Evolutionary conservation across 2,888 invertebrate genomes (phyloP), one percentile per base, ranked within the genome.

Genomic region (Asteroscopus sphinx): DNA sequence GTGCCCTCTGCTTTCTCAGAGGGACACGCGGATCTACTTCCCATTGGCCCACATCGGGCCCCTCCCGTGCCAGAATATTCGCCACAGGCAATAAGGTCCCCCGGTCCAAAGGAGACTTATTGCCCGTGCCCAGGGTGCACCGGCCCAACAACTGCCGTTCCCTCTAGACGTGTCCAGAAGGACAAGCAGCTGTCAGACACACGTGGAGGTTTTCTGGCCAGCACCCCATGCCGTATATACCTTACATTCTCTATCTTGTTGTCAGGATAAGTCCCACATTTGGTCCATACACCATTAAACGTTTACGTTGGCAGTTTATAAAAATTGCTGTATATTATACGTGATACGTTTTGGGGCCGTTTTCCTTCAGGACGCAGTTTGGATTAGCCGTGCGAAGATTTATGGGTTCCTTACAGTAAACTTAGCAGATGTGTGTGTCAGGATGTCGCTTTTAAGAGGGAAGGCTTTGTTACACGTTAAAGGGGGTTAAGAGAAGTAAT

Each of bases 301-400:
- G 75, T 61, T 79, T 82, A 79, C 77, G 79, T 81, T 75, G 73
- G 76, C 77, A 80, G 81, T 87, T 85, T 83, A 82, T 86, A 86
- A 85, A 87, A 85, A 86, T 81, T 70, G 66, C 64, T 49, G 76
- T 79, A n/a, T n/a, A n/a, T n/a, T n/a, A n/a, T n/a, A 84, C 81
- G 81, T 84, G 82, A 82, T 79, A 81, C 76, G 79, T 71, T 80
- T 79, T 68, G 66, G 47, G 36, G 68, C 65, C 58, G 70, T 77
- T 79, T 85, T 82, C 79, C 81, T 80, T 64, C 69, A 75, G 74
- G 76, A 79, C 74, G 37, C 55, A 63, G 79, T 77, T 85, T 76
- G 83, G 86, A 87, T 88, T 86, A 86, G 81, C 70, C 77, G 70
- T 72, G 71, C 67, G 66, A 79, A 84, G 88, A 90, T 90, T 88